A percentile compares a stretch with the other conserved stretches of the same genome.
These are phyloP conservation scores for Sarcophilus harrisii DNA, from an alignment of 2,797 vertebrate species.

Conservation along the genomic window DNA sequence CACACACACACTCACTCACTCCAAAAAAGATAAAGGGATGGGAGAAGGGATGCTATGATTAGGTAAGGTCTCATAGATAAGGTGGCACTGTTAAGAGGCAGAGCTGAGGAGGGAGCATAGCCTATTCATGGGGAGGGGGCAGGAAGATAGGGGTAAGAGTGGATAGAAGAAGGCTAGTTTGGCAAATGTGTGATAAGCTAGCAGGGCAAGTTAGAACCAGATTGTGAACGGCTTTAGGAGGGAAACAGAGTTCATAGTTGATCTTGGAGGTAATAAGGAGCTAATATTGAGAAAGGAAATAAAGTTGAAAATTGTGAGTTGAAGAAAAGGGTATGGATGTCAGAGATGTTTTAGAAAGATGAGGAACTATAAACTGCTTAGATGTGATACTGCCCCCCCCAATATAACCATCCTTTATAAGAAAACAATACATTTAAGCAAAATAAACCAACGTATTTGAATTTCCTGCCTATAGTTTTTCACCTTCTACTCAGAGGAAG, in stretches of 20 bases:
- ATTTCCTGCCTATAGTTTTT: neutral
- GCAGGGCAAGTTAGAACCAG: neutral
- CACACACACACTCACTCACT: neutral
- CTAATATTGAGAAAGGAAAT: neutral
- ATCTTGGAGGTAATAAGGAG: neutral
- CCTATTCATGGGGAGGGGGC: neutral
- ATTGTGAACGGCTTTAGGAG: neutral
- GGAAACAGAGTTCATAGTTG: neutral
- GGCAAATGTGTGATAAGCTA: neutral
- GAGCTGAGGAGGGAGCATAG: neutral
- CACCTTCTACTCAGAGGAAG: neutral
- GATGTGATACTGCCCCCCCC: neutral
- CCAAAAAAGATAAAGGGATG: neutral
- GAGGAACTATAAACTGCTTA: neutral
- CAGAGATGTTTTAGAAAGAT: neutral
- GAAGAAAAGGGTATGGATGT: neutral
- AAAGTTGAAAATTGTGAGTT: neutral
- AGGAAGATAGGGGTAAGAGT: neutral
- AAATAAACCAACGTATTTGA: neutral
- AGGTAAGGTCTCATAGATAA: neutral
- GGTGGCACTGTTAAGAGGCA: neutral
- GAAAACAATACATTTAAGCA: neutral
- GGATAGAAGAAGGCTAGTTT: neutral
- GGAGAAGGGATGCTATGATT: neutral
- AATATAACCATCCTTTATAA: neutral